Evolutionary conservation across 2,888 invertebrate genomes (phyloP), one percentile per base, ranked within the genome.

Genomic region (Chalcis sispes): DNA sequence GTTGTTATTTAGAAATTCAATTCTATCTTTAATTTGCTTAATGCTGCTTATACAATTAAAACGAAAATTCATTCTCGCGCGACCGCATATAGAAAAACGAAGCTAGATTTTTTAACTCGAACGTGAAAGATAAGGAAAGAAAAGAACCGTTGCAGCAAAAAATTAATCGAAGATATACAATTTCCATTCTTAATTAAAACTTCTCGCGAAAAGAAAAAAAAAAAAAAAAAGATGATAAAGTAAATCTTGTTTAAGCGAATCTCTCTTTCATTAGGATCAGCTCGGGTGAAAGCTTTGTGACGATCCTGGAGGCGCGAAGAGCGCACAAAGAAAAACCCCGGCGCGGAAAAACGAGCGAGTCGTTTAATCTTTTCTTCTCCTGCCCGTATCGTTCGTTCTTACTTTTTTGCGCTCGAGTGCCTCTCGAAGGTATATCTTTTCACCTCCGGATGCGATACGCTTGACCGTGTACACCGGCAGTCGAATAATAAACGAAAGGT

Each of bases 231-330:
- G 54, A 50, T 15, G 56, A 69, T 61, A 62, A 52, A 69, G 56
- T 58, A 64, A 69, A 75, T 75, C 58, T 70, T 25, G 64, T 70
- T 75, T 50, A 50, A 75, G 69, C 13, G 64, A 70, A 62, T 54
- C 29, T 74, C 29, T 74, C 48, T 74, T 69, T 74, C 56, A 64
- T 56, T 64, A 46, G 67, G 69, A 56, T 56, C 58, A 48, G 58
- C 62, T 42, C 32, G 18, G 32, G 32, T 25, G 42, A 32, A 7
- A 54, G 64, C 62, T 71, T 62, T 62, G 54, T 62, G 56, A 36
- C n/a, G 32, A 29, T 10, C 5, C 10, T 36, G 10, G 62, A 62
- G 10, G 13, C 4, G 46, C 4, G 48, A 29, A 4, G 29, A 48
- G 62, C n/a, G 46, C 4, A 15, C 2, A 46, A 15, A 46, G n/a